A percentile compares a stretch with the other conserved stretches of the same genome.
These are phyloP conservation scores for Albula glossodonta DNA, from an alignment of 2,113 vertebrate genomes.

Conservation along the genomic window DNA sequence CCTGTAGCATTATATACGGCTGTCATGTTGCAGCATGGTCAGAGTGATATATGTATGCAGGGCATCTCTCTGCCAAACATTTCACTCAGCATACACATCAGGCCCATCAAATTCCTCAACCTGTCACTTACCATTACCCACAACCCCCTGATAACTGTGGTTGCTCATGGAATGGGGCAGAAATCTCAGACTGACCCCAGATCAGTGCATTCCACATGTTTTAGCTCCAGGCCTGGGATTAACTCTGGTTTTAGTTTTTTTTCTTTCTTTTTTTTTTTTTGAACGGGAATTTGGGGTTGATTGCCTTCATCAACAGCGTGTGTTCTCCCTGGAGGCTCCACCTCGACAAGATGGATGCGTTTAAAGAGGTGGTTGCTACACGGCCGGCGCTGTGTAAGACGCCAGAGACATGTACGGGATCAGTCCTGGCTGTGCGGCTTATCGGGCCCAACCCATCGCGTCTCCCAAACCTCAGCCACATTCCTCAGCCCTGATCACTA, in stretches of 20 bases:
- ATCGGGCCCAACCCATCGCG: slow-evolving; percentile 42
- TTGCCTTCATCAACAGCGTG: slow-evolving; percentile 43
- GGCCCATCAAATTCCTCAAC: neutral
- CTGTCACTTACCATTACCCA: neutral
- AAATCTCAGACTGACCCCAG: neutral
- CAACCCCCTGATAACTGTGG: neutral
- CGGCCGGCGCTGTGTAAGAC: slow-evolving; percentile 38
- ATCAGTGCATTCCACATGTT: slow-evolving; percentile 17
- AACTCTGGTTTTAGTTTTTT: neutral
- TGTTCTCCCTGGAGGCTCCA: slow-evolving; percentile 54
- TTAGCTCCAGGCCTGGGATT: slow-evolving; percentile 25
- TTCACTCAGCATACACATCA: neutral
- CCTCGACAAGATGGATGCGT: slow-evolving; percentile 65
- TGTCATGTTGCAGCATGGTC: neutral
- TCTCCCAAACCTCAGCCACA: slow-evolving; percentile 42
- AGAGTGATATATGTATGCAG: too few species aligned
- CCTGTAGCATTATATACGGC: neutral
- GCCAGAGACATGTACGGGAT: slow-evolving; percentile 51
- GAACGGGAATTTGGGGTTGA: slow-evolving; percentile 59
- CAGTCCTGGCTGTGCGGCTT: slow-evolving; percentile 45
- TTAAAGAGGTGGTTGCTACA: slow-evolving; percentile 53
- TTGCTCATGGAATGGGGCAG: neutral
- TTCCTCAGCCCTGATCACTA: slow-evolving; percentile 49
- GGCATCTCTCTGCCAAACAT: neutral
- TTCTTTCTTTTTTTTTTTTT: slow-evolving; percentile 35